Conservation (phyloP, 2,888 invertebrate species). For the Thymelicus lineola region DNA sequence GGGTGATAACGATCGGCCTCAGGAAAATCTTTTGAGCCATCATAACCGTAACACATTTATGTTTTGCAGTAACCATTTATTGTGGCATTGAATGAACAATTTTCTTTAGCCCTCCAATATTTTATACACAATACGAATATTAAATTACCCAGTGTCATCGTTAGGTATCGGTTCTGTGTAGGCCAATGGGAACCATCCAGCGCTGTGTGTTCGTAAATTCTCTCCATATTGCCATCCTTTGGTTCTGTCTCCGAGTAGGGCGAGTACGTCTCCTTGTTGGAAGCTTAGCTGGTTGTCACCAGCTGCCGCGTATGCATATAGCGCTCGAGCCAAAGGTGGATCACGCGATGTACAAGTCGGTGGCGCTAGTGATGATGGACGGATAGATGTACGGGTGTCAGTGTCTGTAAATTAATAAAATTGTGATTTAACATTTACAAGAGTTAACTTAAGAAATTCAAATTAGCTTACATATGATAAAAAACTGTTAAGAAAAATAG, state of each 20-base stretch:
- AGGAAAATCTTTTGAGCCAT: no score
- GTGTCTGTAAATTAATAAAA: slow-evolving; percentile 52
- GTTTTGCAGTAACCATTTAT: no score
- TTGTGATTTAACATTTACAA: not conserved
- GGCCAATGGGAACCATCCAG: slow-evolving; percentile 98
- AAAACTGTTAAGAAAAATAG: no score
- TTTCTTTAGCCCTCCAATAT: not conserved
- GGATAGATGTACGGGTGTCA: slow-evolving; percentile 73
- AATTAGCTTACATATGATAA: no score
- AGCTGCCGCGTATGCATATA: slow-evolving; percentile 95
- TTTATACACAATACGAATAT: not conserved
- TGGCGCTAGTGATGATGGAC: slow-evolving; percentile 88
- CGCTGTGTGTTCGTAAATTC: slow-evolving; percentile 94
- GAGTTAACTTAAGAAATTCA: no score
- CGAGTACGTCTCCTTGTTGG: slow-evolving; percentile 95
- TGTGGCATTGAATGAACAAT: no score
- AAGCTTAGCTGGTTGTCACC: slow-evolving; percentile 97
- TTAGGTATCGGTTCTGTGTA: slow-evolving; percentile 93
- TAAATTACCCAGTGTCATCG: slow-evolving; percentile 86
- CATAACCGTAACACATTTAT: no score
- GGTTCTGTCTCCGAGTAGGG: slow-evolving; percentile 94
- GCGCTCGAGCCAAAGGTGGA: slow-evolving; percentile 91
- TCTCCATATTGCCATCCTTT: slow-evolving; percentile 99
- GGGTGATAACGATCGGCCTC: no score
- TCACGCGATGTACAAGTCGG: slow-evolving; percentile 86